Evolutionary conservation across 2,113 vertebrate genomes (phyloP), one percentile per base, ranked within the genome.

Genomic region (Agapornis roseicollis): DNA sequence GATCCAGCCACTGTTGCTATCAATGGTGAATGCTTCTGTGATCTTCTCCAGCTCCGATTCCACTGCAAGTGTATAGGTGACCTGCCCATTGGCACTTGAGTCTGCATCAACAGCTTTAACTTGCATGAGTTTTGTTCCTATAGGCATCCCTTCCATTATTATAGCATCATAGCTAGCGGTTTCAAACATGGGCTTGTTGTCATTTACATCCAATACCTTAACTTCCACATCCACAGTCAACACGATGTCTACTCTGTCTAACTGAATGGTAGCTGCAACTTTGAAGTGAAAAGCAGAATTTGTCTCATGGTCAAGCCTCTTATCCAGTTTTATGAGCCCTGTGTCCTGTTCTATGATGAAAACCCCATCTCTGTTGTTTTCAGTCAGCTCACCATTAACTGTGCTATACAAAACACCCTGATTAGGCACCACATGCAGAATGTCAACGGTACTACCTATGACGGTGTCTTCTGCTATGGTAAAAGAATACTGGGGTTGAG

Each of bases 1-100:
- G 85, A 99, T 99, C 99, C 99, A 99, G 37, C 99, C 99, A 15
- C 98, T 99, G 95, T 99, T 99, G 95, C 98, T 98, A 81, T 99
- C 99, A 39, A 99, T 99, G 49, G 93, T 98, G 92, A 99, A 99
- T 0, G 98, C 98, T 78, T 97, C 97, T 39, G 91, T 93, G 78
- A 98, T 96, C 81, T 96, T 98, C 41, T 98, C 97, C 14, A 97
- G 94, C 41, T 99, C 98, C 0, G 96, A 96, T 23, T 98, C 98
- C 6, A 97, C 89, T 2, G 98, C 98, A 13, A 99, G 98, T 13
- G 98, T 98, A 88, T 99, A 99, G 0, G 98, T 99, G 73, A 99
- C 99, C 94, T 99, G 99, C 19, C 99, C 99, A 13, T 99, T 99
- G 24, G 98, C 99, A 50, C 98, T 98, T 22, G 98, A 99, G 56